Base-by-base conservation (phyloP, 37 sponge, comb jelly and placozoan species). In the Tethya wilhelma region DNA sequence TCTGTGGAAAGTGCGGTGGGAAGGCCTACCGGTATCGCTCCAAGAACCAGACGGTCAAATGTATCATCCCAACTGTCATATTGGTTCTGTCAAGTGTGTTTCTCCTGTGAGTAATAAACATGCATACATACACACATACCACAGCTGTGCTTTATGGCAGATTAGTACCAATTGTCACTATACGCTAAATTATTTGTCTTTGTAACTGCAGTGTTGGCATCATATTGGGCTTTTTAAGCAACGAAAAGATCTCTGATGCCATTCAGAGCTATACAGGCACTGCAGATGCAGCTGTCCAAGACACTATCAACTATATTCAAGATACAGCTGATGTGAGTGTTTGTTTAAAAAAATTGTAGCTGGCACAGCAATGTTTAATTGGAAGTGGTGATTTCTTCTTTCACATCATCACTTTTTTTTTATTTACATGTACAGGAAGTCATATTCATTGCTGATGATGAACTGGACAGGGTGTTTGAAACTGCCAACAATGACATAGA, bases 21-120 rank as follows among this genome's bases (percentile, higher is more conserved):
- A 65, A 79, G 56, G 43, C 56, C 6, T 29, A 64, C 44, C 0
- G 11, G 37, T 67, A 79, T 36, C 49, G 38, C 3, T 34, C 9
- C 30, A 79, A 79, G 37, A 8, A 79, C 56, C 68, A 79, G 68
- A 28, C 12, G 23, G 68, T 33, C 56, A 79, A 79, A 56, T 79
- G 79, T 49, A 19, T 79, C n/a, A 37, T 67, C 23, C 22, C 30
- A 2, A 36, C 79, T n/a, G 0, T 42, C 38, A 49, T 67, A 25
- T 34, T 79, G 1, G 39, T 79, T 38, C 19, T 67, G 6, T 28
- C 68, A 4, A 46, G 9, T 26, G 14, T 44, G 0, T n/a, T 79
- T 40, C 26, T 67, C 37, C 8, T 79, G 79, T 79, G 44, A 67
- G 79, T 74, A 19, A 26, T 49, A 36, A 28, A n/a, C n/a, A 14